A percentile compares a stretch with the other conserved stretches of the same genome.
Evolutionary conservation across 2,888 invertebrate species (phyloP).

Genomic region (Sepioteuthis lessoniana): DNA sequence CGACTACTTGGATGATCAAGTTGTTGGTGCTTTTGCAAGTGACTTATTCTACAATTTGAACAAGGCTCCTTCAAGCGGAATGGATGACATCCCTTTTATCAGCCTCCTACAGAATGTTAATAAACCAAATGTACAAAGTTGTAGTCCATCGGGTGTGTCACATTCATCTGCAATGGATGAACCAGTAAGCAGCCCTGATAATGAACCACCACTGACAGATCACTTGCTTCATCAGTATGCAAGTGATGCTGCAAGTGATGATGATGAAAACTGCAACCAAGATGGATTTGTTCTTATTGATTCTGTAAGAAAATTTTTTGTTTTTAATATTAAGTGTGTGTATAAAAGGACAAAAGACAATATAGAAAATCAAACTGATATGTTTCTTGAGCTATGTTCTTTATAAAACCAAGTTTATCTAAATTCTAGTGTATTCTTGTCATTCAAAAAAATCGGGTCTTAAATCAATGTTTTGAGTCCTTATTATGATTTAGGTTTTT

Average conservation of each 20-base stretch:
- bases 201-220: neutral
- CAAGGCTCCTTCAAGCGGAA: constrained; percentile 49
- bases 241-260: constrained; percentile 38
- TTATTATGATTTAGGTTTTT: too few relatives aligned
- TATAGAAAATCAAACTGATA: too few relatives aligned
- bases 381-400: too few relatives aligned
- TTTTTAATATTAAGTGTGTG: neutral
- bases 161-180: constrained; percentile 25
- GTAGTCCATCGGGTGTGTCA: constrained; percentile 40
- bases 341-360: too few relatives aligned
- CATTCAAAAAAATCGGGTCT: too few relatives aligned
- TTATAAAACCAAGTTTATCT: too few relatives aligned
- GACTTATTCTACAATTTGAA: constrained; percentile 43
- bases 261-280: constrained; percentile 45
- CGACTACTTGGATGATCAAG: constrained; percentile 38
- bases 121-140: constrained; percentile 24
- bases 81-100: constrained; percentile 71
- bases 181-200: neutral
- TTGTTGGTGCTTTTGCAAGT: constrained; percentile 46
- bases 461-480: too few relatives aligned
- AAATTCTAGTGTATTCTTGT: too few relatives aligned
- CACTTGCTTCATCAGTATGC: constrained; percentile 25
- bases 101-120: constrained; percentile 63
- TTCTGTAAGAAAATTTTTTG: neutral
- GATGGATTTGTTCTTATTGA: constrained; percentile 48